These are phyloP conservation scores for Lanius ludovicianus DNA, from an alignment of 2,113 vertebrate genomes.

Conservation along the genomic window DNA sequence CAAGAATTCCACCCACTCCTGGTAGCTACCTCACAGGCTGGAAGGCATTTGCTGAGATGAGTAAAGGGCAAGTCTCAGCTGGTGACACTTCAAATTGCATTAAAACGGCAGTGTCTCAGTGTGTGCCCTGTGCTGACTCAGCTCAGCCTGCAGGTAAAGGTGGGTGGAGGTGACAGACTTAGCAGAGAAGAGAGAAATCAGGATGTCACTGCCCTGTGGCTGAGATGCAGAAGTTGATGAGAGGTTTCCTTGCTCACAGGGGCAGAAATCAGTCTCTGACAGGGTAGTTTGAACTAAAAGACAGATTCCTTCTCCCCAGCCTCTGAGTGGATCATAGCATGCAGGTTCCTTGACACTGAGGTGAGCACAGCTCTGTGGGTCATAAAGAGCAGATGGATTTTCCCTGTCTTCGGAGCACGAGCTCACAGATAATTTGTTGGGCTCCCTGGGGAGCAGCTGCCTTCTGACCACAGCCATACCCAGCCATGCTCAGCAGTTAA, in stretches of 20 bases:
- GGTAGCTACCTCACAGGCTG: background rate
- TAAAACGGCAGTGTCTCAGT: background rate
- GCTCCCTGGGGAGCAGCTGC: background rate
- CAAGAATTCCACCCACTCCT: background rate
- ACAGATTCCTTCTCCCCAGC: background rate
- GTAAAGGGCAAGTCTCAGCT: background rate
- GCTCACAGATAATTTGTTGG: background rate
- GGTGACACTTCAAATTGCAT: background rate
- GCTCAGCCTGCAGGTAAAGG: background rate
- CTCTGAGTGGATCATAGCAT: fast-evolving
- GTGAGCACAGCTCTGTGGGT: fast-evolving
- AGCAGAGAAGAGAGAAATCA: background rate
- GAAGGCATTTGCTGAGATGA: background rate
- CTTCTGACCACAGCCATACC: background rate
- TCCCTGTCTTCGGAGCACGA: background rate
- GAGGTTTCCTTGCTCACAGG: background rate
- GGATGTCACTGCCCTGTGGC: background rate
- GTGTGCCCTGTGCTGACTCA: background rate
- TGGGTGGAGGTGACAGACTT: background rate
- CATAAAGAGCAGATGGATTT: background rate
- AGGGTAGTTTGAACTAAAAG: background rate
- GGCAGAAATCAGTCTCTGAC: background rate
- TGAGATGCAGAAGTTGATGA: background rate
- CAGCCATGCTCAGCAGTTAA: background rate
- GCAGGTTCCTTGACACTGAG: fast-evolving